phyloP scores from a whole-genome alignment of 2,888 invertebrate genomes.

The Trimorus sp. region DNA sequence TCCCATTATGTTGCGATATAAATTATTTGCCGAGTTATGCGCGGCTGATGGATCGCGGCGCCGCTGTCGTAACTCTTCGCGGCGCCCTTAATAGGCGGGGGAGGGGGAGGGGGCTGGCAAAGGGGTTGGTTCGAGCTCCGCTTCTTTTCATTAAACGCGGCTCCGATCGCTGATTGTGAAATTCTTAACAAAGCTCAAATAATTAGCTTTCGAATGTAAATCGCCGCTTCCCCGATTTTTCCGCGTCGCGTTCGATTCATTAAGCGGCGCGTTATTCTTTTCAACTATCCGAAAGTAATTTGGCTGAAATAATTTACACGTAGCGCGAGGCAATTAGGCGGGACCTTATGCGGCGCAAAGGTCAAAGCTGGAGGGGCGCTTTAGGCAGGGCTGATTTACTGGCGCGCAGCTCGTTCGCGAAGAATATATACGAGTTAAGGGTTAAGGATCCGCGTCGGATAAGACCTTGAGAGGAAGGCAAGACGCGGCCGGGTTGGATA shows the following conservation, averaged over 20 bases:
- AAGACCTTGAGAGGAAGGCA: constrained; percentile 55
- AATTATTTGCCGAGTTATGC: constrained; percentile 28
- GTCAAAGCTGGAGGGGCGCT: constrained; percentile 68
- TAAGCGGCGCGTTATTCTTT: constrained; percentile 76
- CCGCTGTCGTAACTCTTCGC: constrained; percentile 26
- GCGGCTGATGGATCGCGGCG: constrained; percentile 21
- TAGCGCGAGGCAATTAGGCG: constrained; percentile 79
- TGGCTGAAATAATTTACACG: constrained; percentile 80
- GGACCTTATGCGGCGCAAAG: constrained; percentile 72
- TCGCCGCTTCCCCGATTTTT: constrained; percentile 53
- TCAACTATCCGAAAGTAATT: constrained; percentile 80
- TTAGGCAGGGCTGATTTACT: constrained; percentile 76
- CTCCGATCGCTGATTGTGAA: constrained; percentile 55
- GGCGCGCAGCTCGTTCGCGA: constrained; percentile 74
- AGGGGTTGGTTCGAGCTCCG: too few relatives aligned
- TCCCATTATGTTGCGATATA: constrained; percentile 46
- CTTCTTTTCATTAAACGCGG: constrained; percentile 48
- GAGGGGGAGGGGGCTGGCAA: too few relatives aligned
- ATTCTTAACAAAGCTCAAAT: constrained; percentile 58
- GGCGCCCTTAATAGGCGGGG: constrained; percentile 35
- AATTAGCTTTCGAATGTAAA: constrained; percentile 64
- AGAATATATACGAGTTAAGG: constrained; percentile 74
- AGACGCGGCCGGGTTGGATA: constrained; percentile 60
- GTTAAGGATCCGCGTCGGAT: constrained; percentile 64
- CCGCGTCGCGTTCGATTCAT: constrained; percentile 67